A percentile compares a stretch with the other conserved stretches of the same genome.
Conservation (phyloP, 2,113 vertebrate genomes). For the Malurus alboscapulatus region DNA sequence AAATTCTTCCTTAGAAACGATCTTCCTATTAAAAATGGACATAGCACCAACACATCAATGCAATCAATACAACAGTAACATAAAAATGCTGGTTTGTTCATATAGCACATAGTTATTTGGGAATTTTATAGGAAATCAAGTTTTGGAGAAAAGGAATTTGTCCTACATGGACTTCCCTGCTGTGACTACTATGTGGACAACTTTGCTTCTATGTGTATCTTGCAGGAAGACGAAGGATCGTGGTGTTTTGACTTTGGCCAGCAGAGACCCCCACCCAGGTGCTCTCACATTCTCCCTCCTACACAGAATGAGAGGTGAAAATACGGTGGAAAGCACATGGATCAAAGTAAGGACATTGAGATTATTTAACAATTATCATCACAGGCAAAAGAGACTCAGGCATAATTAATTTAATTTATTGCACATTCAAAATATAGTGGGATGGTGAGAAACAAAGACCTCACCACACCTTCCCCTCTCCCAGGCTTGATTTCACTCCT, state of each 20-base stretch:
- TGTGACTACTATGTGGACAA: background rate
- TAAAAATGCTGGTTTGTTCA: background rate
- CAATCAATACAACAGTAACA: background rate
- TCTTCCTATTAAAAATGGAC: background rate
- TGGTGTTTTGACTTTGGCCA: fast-evolving
- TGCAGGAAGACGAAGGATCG: background rate
- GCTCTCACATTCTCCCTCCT: background rate
- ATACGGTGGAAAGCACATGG: background rate
- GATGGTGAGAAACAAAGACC: background rate
- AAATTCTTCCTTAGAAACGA: background rate
- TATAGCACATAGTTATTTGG: background rate
- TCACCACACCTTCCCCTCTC: background rate
- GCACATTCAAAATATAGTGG: background rate
- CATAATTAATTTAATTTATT: background rate
- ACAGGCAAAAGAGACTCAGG: background rate
- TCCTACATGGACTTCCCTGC: background rate
- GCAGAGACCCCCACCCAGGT: background rate
- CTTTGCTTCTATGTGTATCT: background rate
- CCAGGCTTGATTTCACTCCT: background rate
- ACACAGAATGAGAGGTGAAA: background rate
- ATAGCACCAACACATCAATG: background rate
- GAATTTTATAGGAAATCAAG: background rate
- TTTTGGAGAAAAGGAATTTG: background rate
- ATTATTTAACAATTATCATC: background rate
- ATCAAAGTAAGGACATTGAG: background rate